Conservation (phyloP, 2,888 invertebrate species). For the Drosophila imparisetae region DNA sequence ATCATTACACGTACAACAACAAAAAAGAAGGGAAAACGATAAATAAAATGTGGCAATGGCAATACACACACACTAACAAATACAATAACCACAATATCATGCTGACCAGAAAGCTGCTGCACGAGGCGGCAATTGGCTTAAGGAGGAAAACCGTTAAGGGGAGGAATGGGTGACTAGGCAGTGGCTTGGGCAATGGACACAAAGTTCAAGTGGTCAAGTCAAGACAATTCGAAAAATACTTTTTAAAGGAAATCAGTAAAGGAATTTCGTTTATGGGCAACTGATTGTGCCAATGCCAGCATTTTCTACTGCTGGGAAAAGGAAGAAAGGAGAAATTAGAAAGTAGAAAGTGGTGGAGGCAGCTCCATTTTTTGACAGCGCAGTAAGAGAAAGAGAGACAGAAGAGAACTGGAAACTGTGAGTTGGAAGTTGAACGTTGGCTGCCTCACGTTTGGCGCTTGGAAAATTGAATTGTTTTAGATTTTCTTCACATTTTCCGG, state of each 20-base stretch:
- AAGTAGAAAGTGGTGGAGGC: neutral
- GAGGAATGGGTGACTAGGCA: neutral
- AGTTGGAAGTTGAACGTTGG: conserved; percentile 7
- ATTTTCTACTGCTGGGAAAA: neutral
- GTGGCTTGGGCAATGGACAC: conserved; percentile 12
- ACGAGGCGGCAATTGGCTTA: conserved; percentile 24
- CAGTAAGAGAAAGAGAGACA: neutral
- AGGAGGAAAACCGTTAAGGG: conserved; percentile 1
- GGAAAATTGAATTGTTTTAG: conserved; percentile 80
- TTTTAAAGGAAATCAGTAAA: conserved; percentile 76
- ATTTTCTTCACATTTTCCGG: conserved; percentile 56
- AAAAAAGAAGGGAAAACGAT: conserved; percentile 48
- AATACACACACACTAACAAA: conserved; percentile 19
- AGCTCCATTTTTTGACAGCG: neutral
- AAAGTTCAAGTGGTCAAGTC: conserved; percentile 73
- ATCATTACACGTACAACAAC: conserved; percentile 35
- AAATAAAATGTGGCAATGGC: conserved; percentile 57
- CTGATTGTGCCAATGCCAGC: conserved; percentile 67
- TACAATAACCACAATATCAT: conserved; percentile 15
- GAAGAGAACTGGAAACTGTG: neutral
- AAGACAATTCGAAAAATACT: conserved; percentile 79
- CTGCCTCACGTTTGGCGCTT: conserved; percentile 53
- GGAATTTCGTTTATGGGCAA: conserved; percentile 79
- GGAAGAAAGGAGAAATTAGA: neutral
- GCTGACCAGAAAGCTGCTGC: conserved; percentile 25